Evolutionary conservation across 1,140 invertebrate genomes (phyloP).

Genomic region (Panulirus ornatus): DNA sequence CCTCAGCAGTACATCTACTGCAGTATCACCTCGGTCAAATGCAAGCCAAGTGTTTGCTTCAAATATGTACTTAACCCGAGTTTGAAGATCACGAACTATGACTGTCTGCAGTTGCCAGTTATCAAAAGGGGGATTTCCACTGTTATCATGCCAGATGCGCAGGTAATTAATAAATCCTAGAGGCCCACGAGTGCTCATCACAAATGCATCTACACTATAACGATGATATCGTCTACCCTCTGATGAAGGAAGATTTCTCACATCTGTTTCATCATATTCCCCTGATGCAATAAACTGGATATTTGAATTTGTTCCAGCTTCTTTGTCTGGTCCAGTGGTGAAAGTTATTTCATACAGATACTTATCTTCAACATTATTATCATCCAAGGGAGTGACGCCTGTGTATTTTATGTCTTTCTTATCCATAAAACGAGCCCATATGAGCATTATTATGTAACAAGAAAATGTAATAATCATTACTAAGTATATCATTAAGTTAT

Average conservation of each 20-base stretch:
- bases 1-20: constrained; percentile 10
- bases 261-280: constrained; percentile 79
- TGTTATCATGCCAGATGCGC: constrained; percentile 81
- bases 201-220: constrained; percentile 79
- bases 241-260: constrained; percentile 78
- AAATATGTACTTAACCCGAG: constrained; percentile 79
- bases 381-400: constrained; percentile 26
- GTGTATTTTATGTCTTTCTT: constrained; percentile 78
- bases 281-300: constrained; percentile 79
- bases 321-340: constrained; percentile 49
- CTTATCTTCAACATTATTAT: constrained; percentile 41
- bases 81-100: constrained; percentile 80
- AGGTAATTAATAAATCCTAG: constrained; percentile 80
- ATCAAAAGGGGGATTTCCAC: constrained; percentile 78
- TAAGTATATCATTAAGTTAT: constrained; percentile 81
- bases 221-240: constrained; percentile 79
- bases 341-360: constrained; percentile 50
- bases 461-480: constrained; percentile 79
- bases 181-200: constrained; percentile 78
- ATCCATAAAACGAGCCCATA: constrained; percentile 80
- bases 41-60: constrained; percentile 81
- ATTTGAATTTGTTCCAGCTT: constrained; percentile 48
- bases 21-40: constrained; percentile 79
- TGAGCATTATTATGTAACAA: constrained; percentile 79
- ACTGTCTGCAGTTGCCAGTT: constrained; percentile 81